phyloP scores from a whole-genome alignment of 2,888 invertebrate genomes.

The Eristalinus aeneus region DNA sequence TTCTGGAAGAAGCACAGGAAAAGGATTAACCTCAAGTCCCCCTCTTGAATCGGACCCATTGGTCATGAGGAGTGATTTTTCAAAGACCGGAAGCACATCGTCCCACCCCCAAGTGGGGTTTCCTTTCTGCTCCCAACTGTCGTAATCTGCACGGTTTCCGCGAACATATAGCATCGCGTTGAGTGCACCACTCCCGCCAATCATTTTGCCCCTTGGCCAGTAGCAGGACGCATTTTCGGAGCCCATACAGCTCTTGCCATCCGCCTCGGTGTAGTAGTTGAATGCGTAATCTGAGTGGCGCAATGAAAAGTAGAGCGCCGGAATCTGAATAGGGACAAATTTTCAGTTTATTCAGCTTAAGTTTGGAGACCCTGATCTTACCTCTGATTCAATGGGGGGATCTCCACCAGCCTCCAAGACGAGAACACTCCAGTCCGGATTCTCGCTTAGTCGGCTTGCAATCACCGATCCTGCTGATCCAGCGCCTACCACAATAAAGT shows the following conservation, averaged over 20 bases:
- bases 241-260: constrained; percentile 72
- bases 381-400: constrained; percentile 80
- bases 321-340: constrained; percentile 73
- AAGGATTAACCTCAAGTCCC: neutral
- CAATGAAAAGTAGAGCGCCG: constrained; percentile 70
- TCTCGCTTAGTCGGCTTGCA: constrained; percentile 74
- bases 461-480: constrained; percentile 69
- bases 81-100: constrained; percentile 89
- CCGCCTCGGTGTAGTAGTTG: constrained; percentile 75
- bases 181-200: constrained; percentile 85
- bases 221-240: constrained; percentile 78
- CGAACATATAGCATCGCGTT: constrained; percentile 86
- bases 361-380: constrained; percentile 33
- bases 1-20: too few species aligned
- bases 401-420: constrained; percentile 77
- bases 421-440: constrained; percentile 73
- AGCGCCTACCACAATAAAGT: constrained; percentile 29
- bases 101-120: constrained; percentile 87
- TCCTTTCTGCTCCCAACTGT: constrained; percentile 84
- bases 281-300: constrained; percentile 73
- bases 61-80: constrained; percentile 83
- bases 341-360: too few species aligned
- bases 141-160: constrained; percentile 85
- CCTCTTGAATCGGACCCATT: constrained; percentile 26
- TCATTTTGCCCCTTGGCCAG: constrained; percentile 84